Evolutionary conservation across 2,888 invertebrate genomes (phyloP), one percentile per base, ranked within the genome.

Genomic region (Lysandra coridon): DNA sequence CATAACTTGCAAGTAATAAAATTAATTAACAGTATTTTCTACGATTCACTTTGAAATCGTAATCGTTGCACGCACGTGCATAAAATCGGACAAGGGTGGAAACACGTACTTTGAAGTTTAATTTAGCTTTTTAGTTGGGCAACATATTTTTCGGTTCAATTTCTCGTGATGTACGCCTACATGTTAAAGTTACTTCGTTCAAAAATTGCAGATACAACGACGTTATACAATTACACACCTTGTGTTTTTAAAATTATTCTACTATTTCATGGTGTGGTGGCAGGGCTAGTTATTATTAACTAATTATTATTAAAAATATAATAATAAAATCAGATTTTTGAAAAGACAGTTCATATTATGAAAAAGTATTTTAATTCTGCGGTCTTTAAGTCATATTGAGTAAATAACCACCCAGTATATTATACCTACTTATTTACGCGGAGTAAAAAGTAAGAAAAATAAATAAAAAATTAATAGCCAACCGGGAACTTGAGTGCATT

Each of bases 11-110:
- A 69, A 69, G 33, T 69, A 69, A 69, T 69, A 44, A n/a, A 44
- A 78, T 44, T 62, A 78, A 64, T 30, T 60, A 57, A 30, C 60
- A 37, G 49, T 33, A 75, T 75, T 75, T 75, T 75, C n/a, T 74
- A 74, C 40, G 74, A 74, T 74, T 74, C 74, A 44, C 49, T 74
- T 49, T 44, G 74, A 74, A 74, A 44, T 10, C 49, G 40, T 44
- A 44, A 12, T 44, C 40, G 23, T 74, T 74, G 74, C 74, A 74
- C 23, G 74, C 74, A 74, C 40, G 74, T 74, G 64, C 64, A 69
- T 69, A 69, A 12, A 69, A 69, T 69, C 64, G 64, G 64, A 69
- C 64, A 69, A 69, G 64, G 64, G 64, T 69, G 33, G 23, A 0
- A 23, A 30, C 33, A 30, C 30, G 64, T 69, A 69, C 64, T 69